Percentiles rank a stretch among this genome's conserved stretches.
phyloP scores from a whole-genome alignment of 2,797 vertebrate genomes.

The Danio tinwini region DNA sequence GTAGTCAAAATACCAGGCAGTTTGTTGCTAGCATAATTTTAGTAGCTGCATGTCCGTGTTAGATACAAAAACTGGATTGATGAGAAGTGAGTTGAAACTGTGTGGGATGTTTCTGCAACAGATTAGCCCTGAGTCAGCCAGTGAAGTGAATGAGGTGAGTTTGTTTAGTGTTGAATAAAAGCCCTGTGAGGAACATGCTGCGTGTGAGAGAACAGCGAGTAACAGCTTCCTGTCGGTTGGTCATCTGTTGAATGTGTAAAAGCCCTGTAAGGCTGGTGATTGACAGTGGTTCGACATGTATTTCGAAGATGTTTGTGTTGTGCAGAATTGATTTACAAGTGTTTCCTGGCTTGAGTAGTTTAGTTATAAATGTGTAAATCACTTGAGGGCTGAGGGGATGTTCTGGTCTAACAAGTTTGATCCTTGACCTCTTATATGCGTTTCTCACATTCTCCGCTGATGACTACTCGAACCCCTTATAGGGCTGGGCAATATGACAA shows the following conservation, averaged over 20 bases:
- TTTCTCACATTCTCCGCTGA: constrained; percentile 32
- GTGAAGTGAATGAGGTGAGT: constrained; percentile 16
- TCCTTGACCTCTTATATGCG: constrained; percentile 11
- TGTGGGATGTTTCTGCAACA: constrained; percentile 26
- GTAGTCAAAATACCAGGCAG: background rate
- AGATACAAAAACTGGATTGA: background rate
- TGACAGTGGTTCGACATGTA: background rate
- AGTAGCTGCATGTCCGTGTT: background rate
- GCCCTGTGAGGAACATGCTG: background rate
- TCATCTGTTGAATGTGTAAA: constrained; percentile 2
- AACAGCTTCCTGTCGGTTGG: background rate
- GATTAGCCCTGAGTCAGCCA: constrained; percentile 38
- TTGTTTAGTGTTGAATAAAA: constrained; percentile 32
- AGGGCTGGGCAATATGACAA: too few relatives aligned
- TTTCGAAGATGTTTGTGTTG: background rate
- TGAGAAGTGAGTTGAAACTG: background rate
- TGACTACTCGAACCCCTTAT: background rate
- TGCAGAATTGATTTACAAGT: background rate
- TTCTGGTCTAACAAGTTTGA: constrained; percentile 42
- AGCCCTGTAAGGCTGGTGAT: background rate
- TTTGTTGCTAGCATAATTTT: background rate
- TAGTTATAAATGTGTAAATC: constrained; percentile 3
- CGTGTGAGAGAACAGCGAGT: background rate
- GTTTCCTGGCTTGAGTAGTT: background rate
- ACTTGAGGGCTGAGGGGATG: background rate